Base-by-base conservation (phyloP, 2,888 invertebrate genomes). In the Polydrusus cervinus region DNA sequence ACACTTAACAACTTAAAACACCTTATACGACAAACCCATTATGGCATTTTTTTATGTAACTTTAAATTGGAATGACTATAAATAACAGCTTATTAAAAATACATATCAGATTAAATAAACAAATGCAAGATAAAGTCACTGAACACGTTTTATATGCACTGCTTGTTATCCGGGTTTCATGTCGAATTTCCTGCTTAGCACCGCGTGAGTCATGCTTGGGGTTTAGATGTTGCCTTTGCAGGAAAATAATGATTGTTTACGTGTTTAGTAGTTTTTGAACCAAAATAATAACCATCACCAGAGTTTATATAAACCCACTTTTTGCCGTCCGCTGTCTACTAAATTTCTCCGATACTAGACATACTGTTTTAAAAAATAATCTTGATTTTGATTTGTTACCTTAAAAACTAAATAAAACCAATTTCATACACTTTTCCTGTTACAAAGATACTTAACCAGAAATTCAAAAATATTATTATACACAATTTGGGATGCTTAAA, bases 11-110 rank as follows among this genome's bases (percentile, higher is more conserved):
- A 43, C 13, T 43, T n/a, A n/a, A 43, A 43, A 43, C n/a, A 43
- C 43, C 43, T 43, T 13, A 6, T 43, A 43, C n/a, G 10, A 13
- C 0, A 43, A 43, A 10, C 40, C 3, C 6, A 43, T 43, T 43
- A 43, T 43, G 43, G 13, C 43, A 43, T n/a, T 30, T 38, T n/a
- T 55, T 57, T 57, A 5, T 38, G 16, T 11, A 16, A 60, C 14
- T 38, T 60, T 8, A 38, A 38, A 11, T 60, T 10, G 57, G 6
- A 60, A 60, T 38, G 3, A 14, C 8, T 18, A 11, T 60, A 60
- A 60, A 60, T 38, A 60, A 60, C 16, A 60, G 38, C 14, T 60
- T 60, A 60, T 38, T 60, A 60, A 60, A 60, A 18, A 60, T 60
- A 60, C 38, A 34, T 34, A 57, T 34, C 20, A 14, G 30, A 34